These are phyloP conservation scores for Mustela lutreola DNA, from an alignment of 2,113 vertebrate genomes.

Conservation along the genomic window DNA sequence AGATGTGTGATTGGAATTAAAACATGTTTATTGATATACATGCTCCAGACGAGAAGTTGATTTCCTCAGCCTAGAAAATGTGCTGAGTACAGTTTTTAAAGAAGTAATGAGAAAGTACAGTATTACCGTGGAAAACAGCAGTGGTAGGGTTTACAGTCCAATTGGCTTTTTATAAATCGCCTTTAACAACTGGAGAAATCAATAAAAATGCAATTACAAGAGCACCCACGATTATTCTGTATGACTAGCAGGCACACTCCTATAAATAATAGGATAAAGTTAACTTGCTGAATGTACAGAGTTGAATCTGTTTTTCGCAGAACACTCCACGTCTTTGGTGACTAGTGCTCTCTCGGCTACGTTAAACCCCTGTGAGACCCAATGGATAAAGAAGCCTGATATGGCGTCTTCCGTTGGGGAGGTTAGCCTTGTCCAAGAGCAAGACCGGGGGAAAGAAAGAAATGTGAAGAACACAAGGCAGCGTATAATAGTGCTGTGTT, in stretches of 20 bases:
- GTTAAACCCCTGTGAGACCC: neutral
- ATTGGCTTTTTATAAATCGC: slow-evolving; percentile 57
- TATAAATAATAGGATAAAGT: slow-evolving; percentile 6
- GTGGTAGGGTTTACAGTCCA: neutral
- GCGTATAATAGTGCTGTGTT: neutral
- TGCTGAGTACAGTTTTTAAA: slow-evolving; percentile 65
- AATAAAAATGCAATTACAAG: slow-evolving; percentile 56
- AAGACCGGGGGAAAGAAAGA: neutral
- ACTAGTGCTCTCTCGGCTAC: neutral
- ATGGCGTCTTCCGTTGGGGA: neutral
- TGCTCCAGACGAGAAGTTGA: slow-evolving; percentile 18
- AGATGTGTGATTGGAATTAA: slow-evolving; percentile 4
- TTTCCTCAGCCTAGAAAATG: slow-evolving; percentile 35
- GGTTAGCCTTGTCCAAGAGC: neutral
- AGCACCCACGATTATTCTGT: slow-evolving; percentile 44
- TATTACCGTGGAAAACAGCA: slow-evolving; percentile 54
- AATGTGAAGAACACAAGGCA: neutral
- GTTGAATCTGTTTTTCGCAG: neutral
- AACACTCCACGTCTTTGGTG: neutral
- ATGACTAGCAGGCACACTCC: neutral
- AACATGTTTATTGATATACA: neutral
- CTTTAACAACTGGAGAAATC: slow-evolving; percentile 50
- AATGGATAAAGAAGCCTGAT: neutral
- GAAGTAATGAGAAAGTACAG: slow-evolving; percentile 16
- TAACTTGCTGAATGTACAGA: slow-evolving; percentile 32